Base-by-base conservation (phyloP, 2,113 vertebrate species). In the Henicopernis longicauda region DNA sequence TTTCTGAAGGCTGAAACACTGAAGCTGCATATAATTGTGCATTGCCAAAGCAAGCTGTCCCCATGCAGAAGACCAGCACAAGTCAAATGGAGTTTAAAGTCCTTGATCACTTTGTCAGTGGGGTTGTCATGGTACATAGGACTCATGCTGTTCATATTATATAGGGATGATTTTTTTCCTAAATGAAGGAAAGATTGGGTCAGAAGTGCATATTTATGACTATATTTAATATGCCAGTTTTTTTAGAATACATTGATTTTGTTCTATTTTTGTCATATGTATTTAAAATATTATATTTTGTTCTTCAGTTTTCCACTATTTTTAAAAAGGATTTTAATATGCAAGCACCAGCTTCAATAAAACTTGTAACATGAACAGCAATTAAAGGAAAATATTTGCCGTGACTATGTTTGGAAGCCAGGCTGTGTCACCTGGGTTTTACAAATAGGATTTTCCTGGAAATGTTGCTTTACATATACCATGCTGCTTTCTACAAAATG, bases 1-100 rank as follows among this genome's bases (percentile, higher is more conserved):
- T 96, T 95, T 97, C 83, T 97, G 91, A 96, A 94, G 83, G 62
- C 86, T 97, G 85, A 95, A 91, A 92, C 54, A 88, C 62, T 95
- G 86, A 97, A 96, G 73, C 81, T 52, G 21, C 84, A 66, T 89
- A 67, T 88, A 86, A 94, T 97, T 97, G 95, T 85, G 78, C 70
- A 73, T 44, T 86, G 66, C 59, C 49, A 93, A 79, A 91, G 79
- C 44, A 95, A 89, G 36, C 65, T 82, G 38, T 91, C 57, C 47
- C 52, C 42, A 17, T 76, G 55, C 65, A 57, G 92, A 90, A 90
- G 94, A 72, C 61, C 61, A 65, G 61, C 27, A 82, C 44, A 84
- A 95, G 57, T 83, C 94, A 97, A 92, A 94, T n/a, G 23, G n/a
- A 87, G 40, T 92, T 97, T 92, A 82, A 89, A 89, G 36, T 89